These are phyloP conservation scores for Cisticola juncidis DNA, from an alignment of 2,113 vertebrate species.

Conservation along the genomic window DNA sequence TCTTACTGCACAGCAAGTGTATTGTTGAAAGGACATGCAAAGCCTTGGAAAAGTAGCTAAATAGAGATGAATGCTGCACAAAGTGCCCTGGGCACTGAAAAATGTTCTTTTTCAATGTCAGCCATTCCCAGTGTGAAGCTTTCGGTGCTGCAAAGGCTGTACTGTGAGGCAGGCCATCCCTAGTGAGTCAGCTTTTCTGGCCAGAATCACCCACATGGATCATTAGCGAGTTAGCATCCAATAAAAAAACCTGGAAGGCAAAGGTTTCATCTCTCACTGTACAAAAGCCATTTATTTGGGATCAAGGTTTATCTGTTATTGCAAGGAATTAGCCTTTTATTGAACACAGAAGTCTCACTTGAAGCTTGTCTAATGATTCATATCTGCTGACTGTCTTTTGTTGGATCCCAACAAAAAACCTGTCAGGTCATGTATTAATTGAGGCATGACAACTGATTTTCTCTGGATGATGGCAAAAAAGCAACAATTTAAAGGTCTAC, in stretches of 20 bases:
- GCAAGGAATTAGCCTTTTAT: not conserved
- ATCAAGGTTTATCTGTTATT: not conserved
- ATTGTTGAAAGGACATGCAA: not conserved
- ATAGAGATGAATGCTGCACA: not conserved
- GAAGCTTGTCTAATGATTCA: not conserved
- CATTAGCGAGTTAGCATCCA: not conserved
- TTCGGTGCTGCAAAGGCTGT: not conserved
- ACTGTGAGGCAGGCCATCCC: not conserved
- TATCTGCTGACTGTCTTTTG: not conserved
- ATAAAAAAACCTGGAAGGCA: not conserved
- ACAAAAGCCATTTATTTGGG: not conserved
- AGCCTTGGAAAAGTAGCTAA: not conserved
- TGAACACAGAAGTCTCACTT: not conserved
- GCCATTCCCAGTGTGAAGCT: not conserved
- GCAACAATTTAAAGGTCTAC: not conserved
- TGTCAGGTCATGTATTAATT: not conserved
- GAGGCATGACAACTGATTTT: not conserved
- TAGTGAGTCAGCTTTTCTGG: conserved; percentile 14
- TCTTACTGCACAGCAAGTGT: not conserved
- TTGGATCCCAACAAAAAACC: not conserved
- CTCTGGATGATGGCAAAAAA: not conserved
- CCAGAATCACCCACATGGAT: not conserved
- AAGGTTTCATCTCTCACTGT: not conserved
- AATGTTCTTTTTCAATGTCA: not conserved
- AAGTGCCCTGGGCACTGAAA: not conserved